Base-by-base conservation (phyloP, 1,140 invertebrate genomes). In the Heliconius eleuchia region DNA sequence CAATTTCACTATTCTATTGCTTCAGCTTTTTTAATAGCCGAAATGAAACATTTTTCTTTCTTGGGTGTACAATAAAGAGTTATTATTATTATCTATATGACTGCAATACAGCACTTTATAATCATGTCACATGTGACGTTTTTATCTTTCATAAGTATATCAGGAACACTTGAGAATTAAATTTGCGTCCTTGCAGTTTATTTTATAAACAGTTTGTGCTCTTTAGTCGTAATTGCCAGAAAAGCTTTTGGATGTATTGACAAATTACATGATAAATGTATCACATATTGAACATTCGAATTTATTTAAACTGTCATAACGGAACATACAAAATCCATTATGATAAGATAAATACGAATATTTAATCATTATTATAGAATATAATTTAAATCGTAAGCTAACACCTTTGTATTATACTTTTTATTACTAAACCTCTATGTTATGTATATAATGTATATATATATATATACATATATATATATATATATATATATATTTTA, bases 251-350 rank as follows among this genome's bases (percentile, higher is more conserved):
- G 83, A 81, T 80, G 76, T 81, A 78, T 83, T 91, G 92, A 93
- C 92, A 92, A 93, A 92, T 93, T 92, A 86, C 81, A 73, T 82
- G 92, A 93, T 93, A 93, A 93, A 85, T 81, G 78, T 83, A 79
- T 82, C 82, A 78, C 86, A 87, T 86, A 86, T 87, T 83, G 83
- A 82, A 85, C 77, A 79, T 85, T 89, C 85, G 79, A 77, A 80
- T 80, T 77, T 77, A 80, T 80, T 77, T 71, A 46, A 30, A 8
- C 71, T 80, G 55, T 27, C 79, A 34, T 27, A 66, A 66, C 0
- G 0, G 3, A 30, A 13, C 60, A 66, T 66, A 66, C 1, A 66
- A 66, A 66, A 66, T 66, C 23, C 13, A 66, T 66, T 66, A 66
- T 30, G 13, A 66, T 30, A 66, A 27, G 27, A 13, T 23, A 18